Evolutionary conservation across 1,140 invertebrate species (phyloP), one percentile per base, ranked within the genome.

Genomic region (Drosophila arawakana): DNA sequence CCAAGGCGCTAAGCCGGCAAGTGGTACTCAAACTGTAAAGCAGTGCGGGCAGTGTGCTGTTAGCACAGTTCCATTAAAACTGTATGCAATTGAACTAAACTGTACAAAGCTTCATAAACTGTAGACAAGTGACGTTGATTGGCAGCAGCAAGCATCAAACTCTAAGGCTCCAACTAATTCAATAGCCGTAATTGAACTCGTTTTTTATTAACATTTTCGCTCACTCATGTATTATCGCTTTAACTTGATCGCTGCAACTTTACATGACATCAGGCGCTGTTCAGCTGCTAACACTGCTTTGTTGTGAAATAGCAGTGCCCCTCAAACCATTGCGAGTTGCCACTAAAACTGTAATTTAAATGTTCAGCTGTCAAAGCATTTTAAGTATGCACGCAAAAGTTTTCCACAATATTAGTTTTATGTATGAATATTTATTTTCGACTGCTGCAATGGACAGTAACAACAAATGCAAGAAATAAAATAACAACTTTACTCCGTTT

Each of bases 341-440:
- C 11, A 9, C 3, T 13, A 8, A 61, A 61, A 49, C 59, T 61
- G 59, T 60, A 47, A 35, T 25, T 30, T 30, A 30, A 30, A 30
- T 5, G 25, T 30, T 6, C 25, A 5, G 25, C 6, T 30, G 25
- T 21, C 18, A 21, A 21, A 21, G 18, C 18, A 21, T 21, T 21
- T 21, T 21, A 21, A 21, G 18, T 21, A 21, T 21, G 18, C 18
- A 21, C 18, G 2, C 18, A 21, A 21, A 21, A 21, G 18, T 30
- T 30, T 4, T 30, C 3, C 25, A 30, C 25, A 30, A 30, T 30
- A 30, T 30, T 30, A 30, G 25, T 30, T 30, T 30, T 30, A 30
- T 30, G 25, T 59, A 50, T 73, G 54, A 25, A 59, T 60, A 67
- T 67, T 67, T 73, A 66, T 72, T 35, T 18, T 65, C 35, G 69